Percentiles rank a stretch among this genome's conserved stretches.
phyloP scores from a whole-genome alignment of 2,888 invertebrate species.

The Sarcophaga rosellei region DNA sequence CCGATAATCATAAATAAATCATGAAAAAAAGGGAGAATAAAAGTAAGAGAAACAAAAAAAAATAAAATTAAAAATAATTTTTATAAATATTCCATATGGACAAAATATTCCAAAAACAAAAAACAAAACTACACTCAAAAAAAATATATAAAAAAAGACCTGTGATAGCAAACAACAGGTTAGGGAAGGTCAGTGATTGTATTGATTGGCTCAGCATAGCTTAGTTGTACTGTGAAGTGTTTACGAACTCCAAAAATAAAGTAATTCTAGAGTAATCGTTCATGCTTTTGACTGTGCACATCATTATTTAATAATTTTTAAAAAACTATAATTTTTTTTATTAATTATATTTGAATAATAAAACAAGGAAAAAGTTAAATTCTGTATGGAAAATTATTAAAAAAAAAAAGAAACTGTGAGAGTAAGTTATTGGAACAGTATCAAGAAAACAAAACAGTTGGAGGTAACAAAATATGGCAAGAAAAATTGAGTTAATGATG shows the following conservation, averaged over 20 bases:
- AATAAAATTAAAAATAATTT: background rate
- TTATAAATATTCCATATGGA: no score
- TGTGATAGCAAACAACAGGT: constrained; percentile 48
- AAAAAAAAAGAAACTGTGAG: background rate
- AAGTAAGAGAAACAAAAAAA: background rate
- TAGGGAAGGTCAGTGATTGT: constrained; percentile 67
- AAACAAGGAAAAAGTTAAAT: no score
- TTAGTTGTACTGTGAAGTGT: no score
- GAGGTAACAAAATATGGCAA: background rate
- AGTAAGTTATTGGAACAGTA: background rate
- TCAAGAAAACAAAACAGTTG: background rate
- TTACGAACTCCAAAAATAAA: constrained; percentile 2
- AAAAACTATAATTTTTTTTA: constrained; percentile 21
- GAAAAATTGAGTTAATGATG: constrained; percentile 15
- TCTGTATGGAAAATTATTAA: background rate
- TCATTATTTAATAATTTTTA: background rate
- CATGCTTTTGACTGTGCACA: no score
- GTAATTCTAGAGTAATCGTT: constrained; percentile 1
- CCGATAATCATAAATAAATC: constrained; percentile 4
- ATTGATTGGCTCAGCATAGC: background rate
- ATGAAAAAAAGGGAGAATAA: background rate
- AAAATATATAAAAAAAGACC: background rate
- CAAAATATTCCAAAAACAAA: background rate
- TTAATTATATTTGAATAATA: constrained; percentile 11
- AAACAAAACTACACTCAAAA: background rate